Percentiles rank a stretch among this genome's conserved stretches.
These are phyloP conservation scores for Saimiri boliviensis DNA, from an alignment of 2,113 vertebrate species.

Conservation along the genomic window DNA sequence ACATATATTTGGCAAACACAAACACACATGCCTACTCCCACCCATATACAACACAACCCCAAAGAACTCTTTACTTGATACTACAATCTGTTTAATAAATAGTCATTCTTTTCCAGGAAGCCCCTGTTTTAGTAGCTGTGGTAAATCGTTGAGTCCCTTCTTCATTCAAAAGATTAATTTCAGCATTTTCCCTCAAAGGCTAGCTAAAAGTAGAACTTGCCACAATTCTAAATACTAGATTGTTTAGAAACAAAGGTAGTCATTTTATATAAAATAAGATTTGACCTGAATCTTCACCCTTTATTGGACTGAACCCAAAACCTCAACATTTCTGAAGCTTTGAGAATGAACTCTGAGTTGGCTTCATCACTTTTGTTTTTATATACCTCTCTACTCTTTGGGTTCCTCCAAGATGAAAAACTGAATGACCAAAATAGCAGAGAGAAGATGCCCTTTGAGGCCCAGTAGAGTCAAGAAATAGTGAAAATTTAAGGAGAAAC, in stretches of 20 bases:
- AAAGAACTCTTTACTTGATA: neutral
- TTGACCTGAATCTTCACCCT: conserved; percentile 59
- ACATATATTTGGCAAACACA: neutral
- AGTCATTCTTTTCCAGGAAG: neutral
- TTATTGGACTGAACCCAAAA: conserved; percentile 53
- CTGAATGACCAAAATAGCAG: conserved; percentile 40
- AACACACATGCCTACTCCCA: neutral
- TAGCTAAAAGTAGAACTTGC: conserved; percentile 42
- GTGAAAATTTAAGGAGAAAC: conserved; percentile 55
- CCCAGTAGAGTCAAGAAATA: neutral
- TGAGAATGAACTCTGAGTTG: conserved; percentile 45
- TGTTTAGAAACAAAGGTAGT: conserved; percentile 42
- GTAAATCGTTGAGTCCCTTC: conserved; percentile 17
- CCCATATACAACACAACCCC: neutral
- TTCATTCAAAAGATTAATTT: conserved; percentile 58
- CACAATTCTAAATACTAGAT: conserved; percentile 38
- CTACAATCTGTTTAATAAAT: conserved; percentile 1
- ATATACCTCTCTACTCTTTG: conserved; percentile 24
- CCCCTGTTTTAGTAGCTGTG: conserved; percentile 22
- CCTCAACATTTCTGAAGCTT: conserved; percentile 56
- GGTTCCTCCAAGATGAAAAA: conserved; percentile 33
- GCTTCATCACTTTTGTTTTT: conserved; percentile 48
- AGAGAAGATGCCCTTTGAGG: neutral
- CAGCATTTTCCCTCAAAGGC: conserved; percentile 22
- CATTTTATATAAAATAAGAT: conserved; percentile 72